Percentiles rank a stretch among this genome's conserved stretches.
These are phyloP conservation scores for Axea sp. DNA, from an alignment of 2,888 invertebrate species.

Conservation along the genomic window DNA sequence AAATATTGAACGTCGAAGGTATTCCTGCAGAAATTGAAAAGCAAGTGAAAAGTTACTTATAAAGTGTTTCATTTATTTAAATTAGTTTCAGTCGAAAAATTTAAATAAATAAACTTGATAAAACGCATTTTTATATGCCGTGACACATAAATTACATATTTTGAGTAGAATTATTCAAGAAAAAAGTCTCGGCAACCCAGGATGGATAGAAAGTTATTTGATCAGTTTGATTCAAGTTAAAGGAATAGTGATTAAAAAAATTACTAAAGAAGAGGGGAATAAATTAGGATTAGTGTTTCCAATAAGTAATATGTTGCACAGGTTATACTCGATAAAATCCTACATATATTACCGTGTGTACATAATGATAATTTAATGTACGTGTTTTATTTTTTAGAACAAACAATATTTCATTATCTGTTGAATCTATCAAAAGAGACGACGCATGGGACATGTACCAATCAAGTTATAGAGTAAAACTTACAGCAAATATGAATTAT, in stretches of 20 bases:
- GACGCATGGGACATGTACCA: constrained; percentile 80
- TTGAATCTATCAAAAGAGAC: constrained; percentile 27
- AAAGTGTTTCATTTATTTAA: too few relatives aligned
- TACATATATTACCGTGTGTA: too few relatives aligned
- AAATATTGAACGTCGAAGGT: constrained; percentile 83
- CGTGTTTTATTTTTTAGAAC: constrained; percentile 9
- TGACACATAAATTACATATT: too few relatives aligned
- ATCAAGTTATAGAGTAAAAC: constrained; percentile 78
- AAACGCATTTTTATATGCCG: too few relatives aligned
- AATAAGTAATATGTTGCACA: constrained; percentile 67
- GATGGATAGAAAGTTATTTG: constrained; percentile 85
- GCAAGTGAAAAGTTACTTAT: too few relatives aligned
- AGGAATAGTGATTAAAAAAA: constrained; percentile 79
- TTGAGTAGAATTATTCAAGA: constrained; percentile 80
- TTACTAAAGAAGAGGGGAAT: constrained; percentile 72
- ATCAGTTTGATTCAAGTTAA: constrained; percentile 82
- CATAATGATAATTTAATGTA: too few relatives aligned
- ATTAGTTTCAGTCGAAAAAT: too few relatives aligned
- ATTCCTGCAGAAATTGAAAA: constrained; percentile 84
- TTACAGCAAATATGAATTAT: not conserved
- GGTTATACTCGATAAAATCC: constrained; percentile 58
- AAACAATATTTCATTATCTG: not conserved
- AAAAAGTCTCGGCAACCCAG: constrained; percentile 83
- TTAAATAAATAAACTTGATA: too few relatives aligned
- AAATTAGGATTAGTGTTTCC: constrained; percentile 72